These are phyloP conservation scores for Leptopilina boulardi DNA, from an alignment of 1,140 invertebrate genomes.

Conservation along the genomic window DNA sequence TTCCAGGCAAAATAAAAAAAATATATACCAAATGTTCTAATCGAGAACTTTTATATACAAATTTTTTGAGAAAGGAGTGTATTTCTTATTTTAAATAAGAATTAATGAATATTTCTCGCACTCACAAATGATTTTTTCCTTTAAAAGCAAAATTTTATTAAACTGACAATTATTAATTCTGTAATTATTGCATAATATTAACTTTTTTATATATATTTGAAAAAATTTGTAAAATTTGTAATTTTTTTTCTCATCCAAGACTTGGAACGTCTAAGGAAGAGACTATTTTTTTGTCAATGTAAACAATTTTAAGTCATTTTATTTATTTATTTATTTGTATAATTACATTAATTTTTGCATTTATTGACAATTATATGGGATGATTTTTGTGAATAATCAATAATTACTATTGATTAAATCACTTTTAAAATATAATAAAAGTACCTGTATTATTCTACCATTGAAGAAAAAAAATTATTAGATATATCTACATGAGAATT, in stretches of 20 bases:
- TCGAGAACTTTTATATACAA: not conserved
- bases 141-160: too few species aligned
- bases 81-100: not conserved
- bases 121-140: too few species aligned
- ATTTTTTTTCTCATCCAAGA: not conserved
- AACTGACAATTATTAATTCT: too few species aligned
- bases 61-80: too few species aligned
- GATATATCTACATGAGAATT: too few species aligned
- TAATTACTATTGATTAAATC: too few species aligned
- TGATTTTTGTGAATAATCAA: too few species aligned
- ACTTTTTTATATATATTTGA: not conserved
- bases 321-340: conserved; percentile 3
- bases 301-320: not conserved
- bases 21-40: not conserved
- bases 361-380: too few species aligned
- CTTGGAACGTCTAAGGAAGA: conserved; percentile 28
- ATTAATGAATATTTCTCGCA: not conserved
- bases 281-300: not conserved
- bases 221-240: not conserved
- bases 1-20: not conserved
- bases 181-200: not conserved
- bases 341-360: too few species aligned
- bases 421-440: too few species aligned
- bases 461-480: too few species aligned
- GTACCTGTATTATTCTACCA: too few species aligned